Percentiles rank a stretch among this genome's conserved stretches.
These are phyloP conservation scores for Nomada fabriciana DNA, from an alignment of 2,888 invertebrate genomes.

Conservation along the genomic window DNA sequence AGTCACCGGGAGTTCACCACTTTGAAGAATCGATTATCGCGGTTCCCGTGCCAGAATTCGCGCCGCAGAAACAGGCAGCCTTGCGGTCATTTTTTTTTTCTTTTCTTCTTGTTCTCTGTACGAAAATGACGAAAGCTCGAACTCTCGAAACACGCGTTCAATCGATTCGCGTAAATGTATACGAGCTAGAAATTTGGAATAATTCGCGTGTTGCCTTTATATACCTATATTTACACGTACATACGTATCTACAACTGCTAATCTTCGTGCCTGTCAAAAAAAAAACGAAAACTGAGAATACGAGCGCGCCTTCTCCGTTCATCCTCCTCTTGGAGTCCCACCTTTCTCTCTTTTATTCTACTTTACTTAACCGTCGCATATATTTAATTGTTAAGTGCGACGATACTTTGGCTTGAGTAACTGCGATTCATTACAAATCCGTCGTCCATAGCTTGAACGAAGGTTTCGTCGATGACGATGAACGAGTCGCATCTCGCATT, in stretches of 20 bases:
- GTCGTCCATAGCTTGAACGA: conserved; percentile 13
- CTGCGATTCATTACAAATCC: conserved; percentile 23
- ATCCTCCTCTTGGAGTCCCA: neutral
- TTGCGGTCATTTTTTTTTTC: neutral
- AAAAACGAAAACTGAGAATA: conserved; percentile 36
- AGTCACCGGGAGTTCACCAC: conserved; percentile 59
- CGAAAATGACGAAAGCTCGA: neutral
- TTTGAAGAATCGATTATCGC: conserved; percentile 22
- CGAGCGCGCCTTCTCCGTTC: conserved; percentile 38
- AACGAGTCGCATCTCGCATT: conserved; percentile 46
- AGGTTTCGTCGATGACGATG: neutral
- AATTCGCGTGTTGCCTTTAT: conserved; percentile 30
- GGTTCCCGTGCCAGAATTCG: conserved; percentile 8
- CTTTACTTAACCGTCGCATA: neutral
- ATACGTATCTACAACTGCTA: conserved; percentile 63
- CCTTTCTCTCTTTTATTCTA: neutral
- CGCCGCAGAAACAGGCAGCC: neutral
- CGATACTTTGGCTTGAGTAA: conserved; percentile 59
- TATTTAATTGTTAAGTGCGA: neutral
- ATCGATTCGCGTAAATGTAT: conserved; percentile 36
- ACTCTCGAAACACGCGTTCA: conserved; percentile 6
- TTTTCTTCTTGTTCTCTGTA: too few species aligned
- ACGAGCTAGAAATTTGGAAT: conserved; percentile 38
- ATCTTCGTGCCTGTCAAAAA: conserved; percentile 48
- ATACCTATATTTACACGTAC: conserved; percentile 52